phyloP scores from a whole-genome alignment of 1,140 invertebrate species.

The Phortica variegata region DNA sequence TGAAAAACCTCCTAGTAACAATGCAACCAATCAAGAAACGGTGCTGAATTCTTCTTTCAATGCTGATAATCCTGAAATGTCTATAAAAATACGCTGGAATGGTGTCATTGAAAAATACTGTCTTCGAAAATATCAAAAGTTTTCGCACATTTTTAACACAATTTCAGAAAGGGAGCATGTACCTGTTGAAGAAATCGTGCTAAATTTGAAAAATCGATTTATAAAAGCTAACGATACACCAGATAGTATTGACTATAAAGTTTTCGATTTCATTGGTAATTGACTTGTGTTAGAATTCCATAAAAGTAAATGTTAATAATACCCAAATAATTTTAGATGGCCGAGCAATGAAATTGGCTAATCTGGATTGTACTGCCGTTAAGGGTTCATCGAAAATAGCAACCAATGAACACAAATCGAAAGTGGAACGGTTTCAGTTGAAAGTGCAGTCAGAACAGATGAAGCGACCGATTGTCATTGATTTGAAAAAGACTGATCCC shows the following conservation, averaged over 20 bases:
- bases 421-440: not conserved
- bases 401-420: no score
- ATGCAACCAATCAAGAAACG: not conserved
- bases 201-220: conserved; percentile 13
- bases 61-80: conserved; percentile 17
- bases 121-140: conserved; percentile 19
- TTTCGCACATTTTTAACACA: conserved; percentile 8
- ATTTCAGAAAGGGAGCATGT: conserved; percentile 12
- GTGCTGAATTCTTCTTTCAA: not conserved
- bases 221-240: conserved; percentile 13
- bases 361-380: no score
- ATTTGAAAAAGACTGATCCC: conserved; percentile 10
- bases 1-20: not conserved
- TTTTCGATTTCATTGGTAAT: conserved; percentile 19
- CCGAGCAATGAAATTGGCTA: conserved; percentile 5
- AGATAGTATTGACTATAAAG: conserved; percentile 13
- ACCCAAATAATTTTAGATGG: conserved; percentile 11
- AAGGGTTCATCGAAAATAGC: no score
- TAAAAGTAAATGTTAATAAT: not conserved
- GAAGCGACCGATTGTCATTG: conserved; percentile 10
- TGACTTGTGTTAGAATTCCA: not conserved
- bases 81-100: conserved; percentile 14
- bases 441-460: conserved; percentile 20
- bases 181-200: conserved; percentile 1
- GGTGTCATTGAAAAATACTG: conserved; percentile 8